Evolutionary conservation across 2,888 invertebrate species (phyloP).

Genomic region (Notocelia uddmanniana): DNA sequence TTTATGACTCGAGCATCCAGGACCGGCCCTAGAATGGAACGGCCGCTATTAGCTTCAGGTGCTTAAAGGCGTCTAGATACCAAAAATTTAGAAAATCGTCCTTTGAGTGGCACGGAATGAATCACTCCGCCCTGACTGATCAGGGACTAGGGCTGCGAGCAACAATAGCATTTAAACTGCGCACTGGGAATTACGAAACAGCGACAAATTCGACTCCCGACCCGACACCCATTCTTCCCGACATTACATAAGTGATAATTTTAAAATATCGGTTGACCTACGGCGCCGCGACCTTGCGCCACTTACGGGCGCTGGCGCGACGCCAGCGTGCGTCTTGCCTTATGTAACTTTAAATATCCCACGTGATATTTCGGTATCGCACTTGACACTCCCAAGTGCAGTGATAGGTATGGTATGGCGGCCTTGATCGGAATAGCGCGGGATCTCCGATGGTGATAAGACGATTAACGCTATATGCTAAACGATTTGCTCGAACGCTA

Average conservation of each 20-base stretch:
- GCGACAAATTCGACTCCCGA: neutral
- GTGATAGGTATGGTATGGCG: neutral
- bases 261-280: slow-evolving; percentile 31
- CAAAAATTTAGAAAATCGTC: too few relatives aligned
- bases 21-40: too few relatives aligned
- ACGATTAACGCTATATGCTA: slow-evolving; percentile 2
- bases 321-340: slow-evolving; percentile 25
- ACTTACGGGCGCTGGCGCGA: slow-evolving; percentile 17
- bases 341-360: slow-evolving; percentile 22
- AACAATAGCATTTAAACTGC: neutral
- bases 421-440: slow-evolving; percentile 2
- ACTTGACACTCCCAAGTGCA: slow-evolving; percentile 31
- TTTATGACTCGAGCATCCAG: too few relatives aligned
- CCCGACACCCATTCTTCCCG: slow-evolving; percentile 7
- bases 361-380: slow-evolving; percentile 19
- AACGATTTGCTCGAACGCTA: neutral
- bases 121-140: too few relatives aligned
- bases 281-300: slow-evolving; percentile 15
- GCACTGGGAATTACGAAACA: neutral
- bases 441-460: neutral
- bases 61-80: too few relatives aligned
- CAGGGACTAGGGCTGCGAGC: too few relatives aligned
- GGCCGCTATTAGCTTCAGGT: too few relatives aligned
- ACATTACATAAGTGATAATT: slow-evolving; percentile 29
- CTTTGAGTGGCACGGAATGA: too few relatives aligned